A percentile compares a stretch with the other conserved stretches of the same genome.
phyloP scores from a whole-genome alignment of 2,797 vertebrate genomes.

The Alca torda region DNA sequence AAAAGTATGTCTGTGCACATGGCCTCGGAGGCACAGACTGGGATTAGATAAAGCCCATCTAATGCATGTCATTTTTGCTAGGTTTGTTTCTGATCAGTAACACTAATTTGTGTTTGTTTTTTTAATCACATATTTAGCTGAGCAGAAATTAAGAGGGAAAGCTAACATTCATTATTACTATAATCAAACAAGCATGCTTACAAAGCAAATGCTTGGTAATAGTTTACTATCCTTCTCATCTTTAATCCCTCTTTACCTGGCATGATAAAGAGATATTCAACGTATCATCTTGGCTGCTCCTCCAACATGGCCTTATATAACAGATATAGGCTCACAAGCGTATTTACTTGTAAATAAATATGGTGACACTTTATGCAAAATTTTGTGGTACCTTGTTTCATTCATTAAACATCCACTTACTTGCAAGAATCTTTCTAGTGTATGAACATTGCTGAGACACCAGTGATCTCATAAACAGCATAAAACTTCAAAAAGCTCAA shows the following conservation, averaged over 20 bases:
- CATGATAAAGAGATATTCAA: neutral
- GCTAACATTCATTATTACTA: neutral
- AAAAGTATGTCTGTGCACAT: fast-evolving
- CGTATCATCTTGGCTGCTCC: neutral
- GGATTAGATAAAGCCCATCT: neutral
- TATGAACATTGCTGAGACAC: neutral
- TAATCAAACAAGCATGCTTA: neutral
- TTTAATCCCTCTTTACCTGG: neutral
- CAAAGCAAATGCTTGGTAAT: neutral
- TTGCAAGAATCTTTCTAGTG: neutral
- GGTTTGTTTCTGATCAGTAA: neutral
- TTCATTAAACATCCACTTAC: neutral
- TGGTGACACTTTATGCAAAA: neutral
- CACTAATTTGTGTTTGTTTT: neutral
- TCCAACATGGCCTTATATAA: neutral
- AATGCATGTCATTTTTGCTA: neutral
- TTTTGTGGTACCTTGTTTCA: neutral
- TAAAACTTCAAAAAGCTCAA: neutral
- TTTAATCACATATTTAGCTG: neutral
- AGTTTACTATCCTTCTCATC: neutral
- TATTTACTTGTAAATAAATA: neutral
- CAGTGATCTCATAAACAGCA: neutral
- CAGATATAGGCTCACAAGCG: neutral
- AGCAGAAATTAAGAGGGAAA: neutral
- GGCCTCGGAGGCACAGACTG: neutral